Conservation (phyloP, 2,113 vertebrate genomes). For the Ellobius talpinus region DNA sequence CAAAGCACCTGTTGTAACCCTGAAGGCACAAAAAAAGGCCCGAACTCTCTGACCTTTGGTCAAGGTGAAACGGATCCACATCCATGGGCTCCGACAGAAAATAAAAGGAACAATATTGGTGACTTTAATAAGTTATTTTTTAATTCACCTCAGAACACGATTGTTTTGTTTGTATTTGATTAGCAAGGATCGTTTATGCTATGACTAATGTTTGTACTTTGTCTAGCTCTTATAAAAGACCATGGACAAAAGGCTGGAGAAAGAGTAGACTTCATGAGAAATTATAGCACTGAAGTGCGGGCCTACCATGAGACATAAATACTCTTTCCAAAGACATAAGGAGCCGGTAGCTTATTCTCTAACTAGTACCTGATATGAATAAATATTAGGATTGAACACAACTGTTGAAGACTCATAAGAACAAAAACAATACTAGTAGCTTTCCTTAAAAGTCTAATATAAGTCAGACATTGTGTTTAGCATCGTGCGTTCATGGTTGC, state of each 20-base stretch:
- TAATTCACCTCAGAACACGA: slow-evolving; percentile 34
- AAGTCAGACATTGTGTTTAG: background rate
- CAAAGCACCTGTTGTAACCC: too few relatives aligned
- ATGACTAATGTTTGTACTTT: slow-evolving; percentile 38
- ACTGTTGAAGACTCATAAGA: background rate
- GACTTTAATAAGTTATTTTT: slow-evolving; percentile 40
- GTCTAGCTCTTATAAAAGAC: slow-evolving; percentile 35
- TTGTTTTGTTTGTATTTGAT: slow-evolving; percentile 53
- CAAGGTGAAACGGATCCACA: too few relatives aligned
- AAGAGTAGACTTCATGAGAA: slow-evolving; percentile 14
- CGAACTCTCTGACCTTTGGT: too few relatives aligned
- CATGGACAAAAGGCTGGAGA: slow-evolving; percentile 26
- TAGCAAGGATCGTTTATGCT: background rate
- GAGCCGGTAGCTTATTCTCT: background rate
- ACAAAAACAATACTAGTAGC: background rate
- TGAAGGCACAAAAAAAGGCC: too few relatives aligned
- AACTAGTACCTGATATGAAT: slow-evolving; percentile 32
- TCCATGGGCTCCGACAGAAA: too few relatives aligned
- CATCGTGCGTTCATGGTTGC: background rate
- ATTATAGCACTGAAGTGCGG: background rate
- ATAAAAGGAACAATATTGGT: too few relatives aligned
- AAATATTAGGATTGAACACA: background rate
- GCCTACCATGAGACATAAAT: background rate
- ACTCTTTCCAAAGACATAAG: slow-evolving; percentile 11
- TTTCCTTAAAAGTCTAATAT: slow-evolving; percentile 24